These are phyloP conservation scores for Plagodis pulveraria DNA, from an alignment of 2,888 invertebrate species.

Conservation along the genomic window DNA sequence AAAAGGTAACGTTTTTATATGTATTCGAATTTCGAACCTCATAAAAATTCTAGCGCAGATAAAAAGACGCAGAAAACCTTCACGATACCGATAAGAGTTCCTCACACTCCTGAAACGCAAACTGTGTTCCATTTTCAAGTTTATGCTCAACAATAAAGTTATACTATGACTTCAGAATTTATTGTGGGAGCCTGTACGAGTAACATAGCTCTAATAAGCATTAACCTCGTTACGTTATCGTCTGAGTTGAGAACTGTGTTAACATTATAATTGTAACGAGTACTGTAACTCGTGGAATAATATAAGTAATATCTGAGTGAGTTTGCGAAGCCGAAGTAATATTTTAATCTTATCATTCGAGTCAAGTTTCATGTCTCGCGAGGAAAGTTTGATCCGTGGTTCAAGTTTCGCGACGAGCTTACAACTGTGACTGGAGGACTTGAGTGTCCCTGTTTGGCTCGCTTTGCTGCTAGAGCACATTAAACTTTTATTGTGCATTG, in stretches of 20 bases:
- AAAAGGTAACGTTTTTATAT: no score
- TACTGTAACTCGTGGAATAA: constrained; percentile 55
- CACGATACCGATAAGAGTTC: constrained; percentile 36
- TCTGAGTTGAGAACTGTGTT: constrained; percentile 39
- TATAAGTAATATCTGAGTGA: constrained; percentile 63
- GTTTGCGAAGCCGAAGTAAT: constrained; percentile 72
- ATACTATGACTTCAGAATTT: constrained; percentile 41
- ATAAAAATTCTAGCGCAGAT: constrained; percentile 12
- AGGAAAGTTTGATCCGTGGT: constrained; percentile 75
- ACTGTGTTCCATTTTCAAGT: constrained; percentile 43
- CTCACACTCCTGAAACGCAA: constrained; percentile 44
- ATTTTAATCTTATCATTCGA: constrained; percentile 81
- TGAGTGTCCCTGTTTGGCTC: constrained; percentile 29
- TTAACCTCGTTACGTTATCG: constrained; percentile 41
- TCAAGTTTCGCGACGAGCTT: constrained; percentile 70
- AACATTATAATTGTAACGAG: constrained; percentile 52
- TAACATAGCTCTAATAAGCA: constrained; percentile 46
- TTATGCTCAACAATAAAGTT: constrained; percentile 47
- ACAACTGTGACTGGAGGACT: constrained; percentile 61
- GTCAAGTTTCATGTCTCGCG: constrained; percentile 76
- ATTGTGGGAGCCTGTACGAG: constrained; percentile 42
- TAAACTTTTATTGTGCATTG: constrained; percentile 19
- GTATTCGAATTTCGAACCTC: constrained; percentile 28
- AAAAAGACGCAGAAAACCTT: constrained; percentile 1
- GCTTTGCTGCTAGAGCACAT: constrained; percentile 27